phyloP scores from a whole-genome alignment of 2,888 invertebrate genomes.

The Sceliomorpha sp. region DNA sequence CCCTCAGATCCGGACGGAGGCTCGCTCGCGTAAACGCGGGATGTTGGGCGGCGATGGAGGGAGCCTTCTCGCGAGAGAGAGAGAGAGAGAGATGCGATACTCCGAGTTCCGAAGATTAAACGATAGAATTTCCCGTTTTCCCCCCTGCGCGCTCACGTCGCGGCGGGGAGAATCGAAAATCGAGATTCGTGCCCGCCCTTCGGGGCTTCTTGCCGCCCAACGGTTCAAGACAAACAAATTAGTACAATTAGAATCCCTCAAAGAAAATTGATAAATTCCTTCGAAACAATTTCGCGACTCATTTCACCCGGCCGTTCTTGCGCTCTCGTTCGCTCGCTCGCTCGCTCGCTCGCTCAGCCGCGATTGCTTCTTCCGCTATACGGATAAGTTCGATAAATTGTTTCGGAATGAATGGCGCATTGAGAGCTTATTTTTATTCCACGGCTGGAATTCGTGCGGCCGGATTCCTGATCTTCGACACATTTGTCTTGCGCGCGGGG shows the following conservation, averaged over 20 bases:
- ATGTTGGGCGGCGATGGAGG: constrained; percentile 16
- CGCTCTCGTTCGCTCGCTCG: constrained; percentile 14
- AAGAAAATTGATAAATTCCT: constrained; percentile 81
- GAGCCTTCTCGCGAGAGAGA: constrained; percentile 23
- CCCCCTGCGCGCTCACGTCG: constrained; percentile 30
- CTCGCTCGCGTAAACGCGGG: neutral
- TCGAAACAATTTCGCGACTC: constrained; percentile 79
- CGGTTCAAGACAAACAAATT: constrained; percentile 77
- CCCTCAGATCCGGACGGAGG: constrained; percentile 9
- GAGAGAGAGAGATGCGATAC: constrained; percentile 24
- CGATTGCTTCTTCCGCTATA: constrained; percentile 22
- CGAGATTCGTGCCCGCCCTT: constrained; percentile 27
- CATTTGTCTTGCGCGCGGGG: constrained; percentile 7
- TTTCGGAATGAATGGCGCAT: constrained; percentile 67
- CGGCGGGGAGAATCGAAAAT: neutral
- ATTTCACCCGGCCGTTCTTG: constrained; percentile 70
- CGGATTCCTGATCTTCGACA: constrained; percentile 33
- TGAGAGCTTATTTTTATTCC: constrained; percentile 70
- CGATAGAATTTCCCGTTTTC: constrained; percentile 73
- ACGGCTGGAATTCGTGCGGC: constrained; percentile 27
- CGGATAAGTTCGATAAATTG: constrained; percentile 63
- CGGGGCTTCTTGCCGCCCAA: constrained; percentile 22
- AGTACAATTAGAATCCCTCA: constrained; percentile 80
- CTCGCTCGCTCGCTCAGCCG: constrained; percentile 26
- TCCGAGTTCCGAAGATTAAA: constrained; percentile 71